Conservation (phyloP, 2,113 vertebrate genomes). For the Platichthys flesus region DNA sequence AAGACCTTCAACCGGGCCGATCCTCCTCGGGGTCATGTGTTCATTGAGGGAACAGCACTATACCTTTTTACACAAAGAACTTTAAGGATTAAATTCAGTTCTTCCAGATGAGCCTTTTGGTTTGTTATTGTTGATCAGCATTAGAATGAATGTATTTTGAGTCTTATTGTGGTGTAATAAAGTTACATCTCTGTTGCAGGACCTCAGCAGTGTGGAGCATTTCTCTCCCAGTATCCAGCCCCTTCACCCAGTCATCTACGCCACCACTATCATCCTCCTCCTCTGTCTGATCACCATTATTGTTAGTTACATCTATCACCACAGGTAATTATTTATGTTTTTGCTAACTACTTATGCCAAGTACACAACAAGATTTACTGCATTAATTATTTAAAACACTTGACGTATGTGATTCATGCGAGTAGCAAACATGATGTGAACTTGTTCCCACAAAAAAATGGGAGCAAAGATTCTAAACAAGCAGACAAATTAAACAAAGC, state of each 20-base stretch:
- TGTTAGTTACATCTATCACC: constrained; percentile 91
- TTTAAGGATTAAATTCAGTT: too few species aligned
- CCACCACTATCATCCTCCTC: constrained; percentile 87
- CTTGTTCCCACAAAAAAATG: too few species aligned
- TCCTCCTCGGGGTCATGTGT: neutral
- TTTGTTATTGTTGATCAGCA: too few species aligned
- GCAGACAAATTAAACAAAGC: neutral
- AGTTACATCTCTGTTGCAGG: constrained; percentile 76
- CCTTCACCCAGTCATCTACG: constrained; percentile 93
- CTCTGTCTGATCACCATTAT: constrained; percentile 88
- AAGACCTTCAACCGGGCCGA: constrained; percentile 16
- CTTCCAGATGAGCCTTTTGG: too few species aligned
- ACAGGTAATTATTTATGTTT: constrained; percentile 82
- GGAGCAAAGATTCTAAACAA: too few species aligned
- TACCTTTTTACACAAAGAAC: too few species aligned
- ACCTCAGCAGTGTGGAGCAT: constrained; percentile 88
- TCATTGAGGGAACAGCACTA: neutral
- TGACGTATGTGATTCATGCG: too few species aligned
- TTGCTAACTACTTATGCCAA: neutral
- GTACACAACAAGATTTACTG: neutral
- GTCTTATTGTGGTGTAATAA: neutral
- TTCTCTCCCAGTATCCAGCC: constrained; percentile 82
- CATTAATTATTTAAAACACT: too few species aligned
- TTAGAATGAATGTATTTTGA: too few species aligned
- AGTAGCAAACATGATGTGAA: too few species aligned